phyloP scores from a whole-genome alignment of 2,888 invertebrate species.

The Cataglyphis altisquamis region DNA sequence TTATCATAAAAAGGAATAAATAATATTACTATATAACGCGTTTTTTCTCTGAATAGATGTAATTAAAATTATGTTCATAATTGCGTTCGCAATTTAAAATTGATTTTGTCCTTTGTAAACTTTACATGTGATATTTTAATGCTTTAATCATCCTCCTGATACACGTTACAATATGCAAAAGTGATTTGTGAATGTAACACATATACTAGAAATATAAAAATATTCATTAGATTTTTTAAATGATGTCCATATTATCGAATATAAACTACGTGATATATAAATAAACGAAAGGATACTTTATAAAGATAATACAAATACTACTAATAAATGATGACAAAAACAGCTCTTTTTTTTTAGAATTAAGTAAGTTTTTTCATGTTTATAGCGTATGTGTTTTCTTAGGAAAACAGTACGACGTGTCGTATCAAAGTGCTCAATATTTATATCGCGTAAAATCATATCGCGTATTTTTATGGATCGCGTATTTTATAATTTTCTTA shows the following conservation, averaged over 20 bases:
- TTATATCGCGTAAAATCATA: slow-evolving; percentile 57
- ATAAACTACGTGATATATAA: slow-evolving; percentile 69
- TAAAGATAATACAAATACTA: slow-evolving; percentile 73
- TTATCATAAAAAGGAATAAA: neutral
- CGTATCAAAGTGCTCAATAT: slow-evolving; percentile 59
- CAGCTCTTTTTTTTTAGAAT: slow-evolving; percentile 57
- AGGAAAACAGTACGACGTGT: slow-evolving; percentile 65
- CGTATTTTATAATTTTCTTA: neutral
- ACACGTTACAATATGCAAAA: neutral
- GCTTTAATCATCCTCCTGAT: neutral
- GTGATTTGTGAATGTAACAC: neutral
- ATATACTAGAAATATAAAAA: neutral
- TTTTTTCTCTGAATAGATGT: neutral
- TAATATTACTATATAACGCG: neutral
- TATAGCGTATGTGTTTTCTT: slow-evolving; percentile 64
- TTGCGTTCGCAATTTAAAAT: neutral
- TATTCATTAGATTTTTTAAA: neutral
- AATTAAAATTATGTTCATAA: neutral
- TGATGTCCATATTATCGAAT: slow-evolving; percentile 64
- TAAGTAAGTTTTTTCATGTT: slow-evolving; percentile 76
- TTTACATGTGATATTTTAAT: neutral
- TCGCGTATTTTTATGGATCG: too few relatives aligned
- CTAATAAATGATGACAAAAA: slow-evolving; percentile 77
- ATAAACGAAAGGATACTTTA: slow-evolving; percentile 66
- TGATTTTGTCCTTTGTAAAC: neutral